Evolutionary conservation across 2,888 invertebrate species (phyloP).

Genomic region (Brachyptera putata): DNA sequence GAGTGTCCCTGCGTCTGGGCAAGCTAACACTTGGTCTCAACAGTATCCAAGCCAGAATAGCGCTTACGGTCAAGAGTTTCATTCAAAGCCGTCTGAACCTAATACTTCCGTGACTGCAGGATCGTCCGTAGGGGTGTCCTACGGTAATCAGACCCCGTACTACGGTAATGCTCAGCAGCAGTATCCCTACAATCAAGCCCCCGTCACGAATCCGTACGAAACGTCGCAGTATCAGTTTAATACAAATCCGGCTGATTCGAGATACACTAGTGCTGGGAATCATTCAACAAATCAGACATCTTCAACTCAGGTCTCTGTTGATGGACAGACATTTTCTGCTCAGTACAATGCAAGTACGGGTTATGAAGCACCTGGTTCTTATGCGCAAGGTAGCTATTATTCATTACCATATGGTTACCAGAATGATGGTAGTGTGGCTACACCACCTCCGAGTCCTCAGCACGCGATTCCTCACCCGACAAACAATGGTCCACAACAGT

Average conservation of each 20-base stretch:
- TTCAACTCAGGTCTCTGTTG: constrained; percentile 45
- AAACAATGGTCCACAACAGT: constrained; percentile 15
- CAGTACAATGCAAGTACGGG: constrained; percentile 30
- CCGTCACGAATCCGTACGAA: neutral
- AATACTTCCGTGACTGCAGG: neutral
- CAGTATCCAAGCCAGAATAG: neutral
- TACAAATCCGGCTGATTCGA: constrained; percentile 27
- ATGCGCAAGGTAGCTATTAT: constrained; percentile 42
- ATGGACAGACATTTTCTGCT: constrained; percentile 34
- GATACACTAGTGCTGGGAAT: constrained; percentile 50
- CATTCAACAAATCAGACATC: constrained; percentile 48
- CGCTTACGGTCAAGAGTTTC: neutral
- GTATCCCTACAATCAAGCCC: neutral
- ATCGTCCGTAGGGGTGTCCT: neutral
- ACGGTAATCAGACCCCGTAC: neutral
- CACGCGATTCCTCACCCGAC: constrained; percentile 14
- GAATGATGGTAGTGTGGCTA: constrained; percentile 38
- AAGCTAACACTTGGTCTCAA: neutral
- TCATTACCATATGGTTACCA: constrained; percentile 50
- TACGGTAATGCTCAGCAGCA: neutral
- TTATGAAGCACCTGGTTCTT: no score
- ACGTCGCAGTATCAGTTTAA: constrained; percentile 26
- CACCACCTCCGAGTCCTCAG: constrained; percentile 23
- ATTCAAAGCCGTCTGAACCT: neutral
- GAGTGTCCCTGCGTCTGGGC: no score